These are phyloP conservation scores for Melipona bicolor DNA, from an alignment of 2,888 invertebrate species.

Conservation along the genomic window DNA sequence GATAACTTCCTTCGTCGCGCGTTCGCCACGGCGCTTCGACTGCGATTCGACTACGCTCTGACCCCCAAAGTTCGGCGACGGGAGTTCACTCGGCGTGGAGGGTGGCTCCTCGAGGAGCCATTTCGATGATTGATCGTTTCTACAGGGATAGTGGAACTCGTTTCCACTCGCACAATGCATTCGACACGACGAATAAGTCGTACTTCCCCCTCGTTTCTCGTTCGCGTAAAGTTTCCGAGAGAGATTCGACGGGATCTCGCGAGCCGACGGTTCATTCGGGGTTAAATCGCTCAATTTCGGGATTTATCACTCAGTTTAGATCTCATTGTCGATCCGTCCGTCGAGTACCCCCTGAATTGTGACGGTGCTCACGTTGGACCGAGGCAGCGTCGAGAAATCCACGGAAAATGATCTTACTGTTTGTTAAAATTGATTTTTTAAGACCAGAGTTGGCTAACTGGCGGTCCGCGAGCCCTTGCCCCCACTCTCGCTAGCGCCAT, in stretches of 20 bases:
- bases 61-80: slow-evolving; percentile 61
- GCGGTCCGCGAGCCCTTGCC: too few species aligned
- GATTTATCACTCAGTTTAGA: too few species aligned
- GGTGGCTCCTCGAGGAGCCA: slow-evolving; percentile 66
- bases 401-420: too few species aligned
- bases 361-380: too few species aligned
- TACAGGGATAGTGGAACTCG: slow-evolving; percentile 26
- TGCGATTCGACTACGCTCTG: slow-evolving; percentile 12
- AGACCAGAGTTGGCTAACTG: too few species aligned
- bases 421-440: too few species aligned
- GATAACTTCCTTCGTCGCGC: slow-evolving; percentile 19
- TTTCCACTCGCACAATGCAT: slow-evolving; percentile 28
- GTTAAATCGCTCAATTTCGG: too few species aligned
- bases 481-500: too few species aligned
- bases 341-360: too few species aligned
- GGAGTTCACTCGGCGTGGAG: slow-evolving; percentile 7
- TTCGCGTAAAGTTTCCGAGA: background rate
- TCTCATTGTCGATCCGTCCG: too few species aligned
- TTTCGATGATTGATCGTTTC: slow-evolving; percentile 54
- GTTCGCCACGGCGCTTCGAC: slow-evolving; percentile 3
- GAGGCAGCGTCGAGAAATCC: too few species aligned
- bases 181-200: background rate
- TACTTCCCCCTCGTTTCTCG: slow-evolving; percentile 13
- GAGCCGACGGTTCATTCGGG: too few species aligned
- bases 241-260: background rate